A percentile compares a stretch with the other conserved stretches of the same genome.
Evolutionary conservation across 2,888 invertebrate genomes (phyloP).

Genomic region (Acanthopleura granulata): DNA sequence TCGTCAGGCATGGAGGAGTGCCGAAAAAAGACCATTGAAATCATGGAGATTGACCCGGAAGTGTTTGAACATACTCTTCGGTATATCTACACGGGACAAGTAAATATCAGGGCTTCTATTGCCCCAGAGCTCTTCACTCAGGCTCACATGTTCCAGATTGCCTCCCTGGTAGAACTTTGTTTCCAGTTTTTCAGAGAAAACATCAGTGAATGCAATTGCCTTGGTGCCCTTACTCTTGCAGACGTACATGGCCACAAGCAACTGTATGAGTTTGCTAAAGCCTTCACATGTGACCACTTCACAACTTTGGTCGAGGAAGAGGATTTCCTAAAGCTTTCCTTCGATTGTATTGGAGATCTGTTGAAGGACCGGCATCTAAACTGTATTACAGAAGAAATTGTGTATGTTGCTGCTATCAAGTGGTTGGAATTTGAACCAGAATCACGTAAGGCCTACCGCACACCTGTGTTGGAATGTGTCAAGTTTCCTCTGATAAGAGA

Average conservation of each 20-base stretch:
- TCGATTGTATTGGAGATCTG: slow-evolving; percentile 53
- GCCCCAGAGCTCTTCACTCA: slow-evolving; percentile 58
- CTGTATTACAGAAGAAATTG: slow-evolving; percentile 45
- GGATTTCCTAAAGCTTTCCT: slow-evolving; percentile 53
- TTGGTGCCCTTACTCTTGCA: slow-evolving; percentile 57
- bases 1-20: slow-evolving; percentile 63
- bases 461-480: slow-evolving; percentile 51
- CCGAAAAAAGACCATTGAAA: slow-evolving; percentile 49
- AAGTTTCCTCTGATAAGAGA: slow-evolving; percentile 57
- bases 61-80: slow-evolving; percentile 56
- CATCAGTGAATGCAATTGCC: slow-evolving; percentile 57
- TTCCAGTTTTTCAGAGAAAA: slow-evolving; percentile 53
- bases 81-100: slow-evolving; percentile 31
- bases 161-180: slow-evolving; percentile 45
- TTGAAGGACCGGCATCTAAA: slow-evolving; percentile 50
- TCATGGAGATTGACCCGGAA: slow-evolving; percentile 52
- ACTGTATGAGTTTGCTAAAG: slow-evolving; percentile 53
- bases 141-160: slow-evolving; percentile 58
- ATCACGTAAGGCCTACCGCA: slow-evolving; percentile 37
- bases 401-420: slow-evolving; percentile 45
- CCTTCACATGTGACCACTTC: slow-evolving; percentile 53
- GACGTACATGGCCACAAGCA: slow-evolving; percentile 57
- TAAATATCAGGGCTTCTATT: slow-evolving; percentile 45
- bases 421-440: slow-evolving; percentile 52
- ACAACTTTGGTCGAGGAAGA: slow-evolving; percentile 50